Percentiles rank a stretch among this genome's conserved stretches.
Conservation (phyloP, 1,140 invertebrate genomes). For the Ceratina calcarata region DNA sequence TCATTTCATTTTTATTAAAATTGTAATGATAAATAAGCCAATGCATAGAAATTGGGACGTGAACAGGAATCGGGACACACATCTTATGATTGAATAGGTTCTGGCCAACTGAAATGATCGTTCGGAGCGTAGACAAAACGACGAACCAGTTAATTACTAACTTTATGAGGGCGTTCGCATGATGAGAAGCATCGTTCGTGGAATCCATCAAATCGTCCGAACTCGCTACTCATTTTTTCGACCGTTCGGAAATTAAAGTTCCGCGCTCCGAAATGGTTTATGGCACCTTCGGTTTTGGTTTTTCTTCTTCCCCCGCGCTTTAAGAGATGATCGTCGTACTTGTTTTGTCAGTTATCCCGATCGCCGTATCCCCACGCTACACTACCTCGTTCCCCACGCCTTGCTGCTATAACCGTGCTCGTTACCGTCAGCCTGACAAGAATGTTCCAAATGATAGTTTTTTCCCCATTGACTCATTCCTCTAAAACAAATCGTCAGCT, state of each 20-base stretch:
- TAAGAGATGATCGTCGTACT: conserved; percentile 1
- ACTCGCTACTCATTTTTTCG: conserved; percentile 26
- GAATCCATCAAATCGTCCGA: conserved; percentile 23
- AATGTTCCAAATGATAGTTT: background rate
- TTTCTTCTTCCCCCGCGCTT: background rate
- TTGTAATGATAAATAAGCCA: no score
- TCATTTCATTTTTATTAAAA: no score
- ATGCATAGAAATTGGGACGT: no score
- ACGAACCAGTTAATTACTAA: background rate
- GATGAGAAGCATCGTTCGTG: background rate
- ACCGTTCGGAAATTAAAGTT: conserved; percentile 10
- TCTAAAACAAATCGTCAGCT: background rate
- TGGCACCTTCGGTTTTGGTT: background rate
- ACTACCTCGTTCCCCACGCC: background rate
- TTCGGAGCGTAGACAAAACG: no score
- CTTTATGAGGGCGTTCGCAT: conserved; percentile 16
- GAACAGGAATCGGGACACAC: no score
- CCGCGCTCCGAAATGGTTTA: conserved; percentile 7
- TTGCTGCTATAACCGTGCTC: conserved; percentile 1
- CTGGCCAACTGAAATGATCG: no score
- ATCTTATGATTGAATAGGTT: no score
- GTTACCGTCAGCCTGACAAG: conserved; percentile 2
- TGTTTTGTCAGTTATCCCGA: conserved; percentile 15
- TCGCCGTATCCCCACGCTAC: background rate
- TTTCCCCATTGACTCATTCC: background rate